phyloP scores from a whole-genome alignment of 2,797 vertebrate genomes.

The Ptychadena robeensis region DNA sequence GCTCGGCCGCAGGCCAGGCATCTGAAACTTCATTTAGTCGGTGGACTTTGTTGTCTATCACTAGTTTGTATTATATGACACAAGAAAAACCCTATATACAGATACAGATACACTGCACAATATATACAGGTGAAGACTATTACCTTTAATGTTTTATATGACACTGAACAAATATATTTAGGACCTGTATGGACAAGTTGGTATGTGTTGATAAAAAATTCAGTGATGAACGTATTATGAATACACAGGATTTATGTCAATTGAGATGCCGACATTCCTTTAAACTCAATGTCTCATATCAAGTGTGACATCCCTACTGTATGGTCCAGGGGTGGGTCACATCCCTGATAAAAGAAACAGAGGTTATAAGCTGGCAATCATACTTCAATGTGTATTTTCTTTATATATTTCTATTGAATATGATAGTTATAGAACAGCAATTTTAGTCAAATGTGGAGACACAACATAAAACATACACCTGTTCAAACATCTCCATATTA shows the following conservation, averaged over 20 bases:
- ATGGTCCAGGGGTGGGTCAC: neutral
- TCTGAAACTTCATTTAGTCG: too few species aligned
- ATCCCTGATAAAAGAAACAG: neutral
- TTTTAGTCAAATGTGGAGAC: neutral
- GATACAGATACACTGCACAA: too few species aligned
- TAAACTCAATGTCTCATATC: neutral
- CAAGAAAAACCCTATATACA: too few species aligned
- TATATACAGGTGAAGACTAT: neutral
- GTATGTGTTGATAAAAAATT: too few species aligned
- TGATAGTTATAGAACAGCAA: neutral
- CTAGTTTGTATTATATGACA: too few species aligned
- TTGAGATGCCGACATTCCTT: neutral
- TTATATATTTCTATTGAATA: neutral
- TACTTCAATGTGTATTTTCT: neutral
- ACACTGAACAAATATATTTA: neutral
- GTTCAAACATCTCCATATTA: neutral
- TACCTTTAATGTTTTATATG: too few species aligned
- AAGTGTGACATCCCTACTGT: neutral
- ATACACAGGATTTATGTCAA: neutral
- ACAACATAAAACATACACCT: neutral
- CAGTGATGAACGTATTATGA: neutral
- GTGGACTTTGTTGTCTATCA: too few species aligned
- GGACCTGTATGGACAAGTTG: neutral
- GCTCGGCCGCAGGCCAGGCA: too few species aligned
- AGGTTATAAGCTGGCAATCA: slow-evolving; percentile 20